These are phyloP conservation scores for Ectemnius lituratus DNA, from an alignment of 2,888 invertebrate genomes.

Conservation along the genomic window DNA sequence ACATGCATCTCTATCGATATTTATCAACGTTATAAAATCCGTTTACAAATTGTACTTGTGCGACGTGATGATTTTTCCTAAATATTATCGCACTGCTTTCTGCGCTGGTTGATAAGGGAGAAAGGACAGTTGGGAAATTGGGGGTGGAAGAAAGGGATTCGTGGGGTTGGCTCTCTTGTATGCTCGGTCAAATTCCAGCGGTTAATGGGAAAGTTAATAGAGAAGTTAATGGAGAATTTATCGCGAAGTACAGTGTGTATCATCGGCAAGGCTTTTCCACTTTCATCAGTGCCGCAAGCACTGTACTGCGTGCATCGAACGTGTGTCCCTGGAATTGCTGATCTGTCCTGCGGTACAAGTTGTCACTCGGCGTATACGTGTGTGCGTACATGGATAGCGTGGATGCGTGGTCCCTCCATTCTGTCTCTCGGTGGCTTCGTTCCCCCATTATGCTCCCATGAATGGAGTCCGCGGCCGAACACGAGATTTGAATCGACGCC, in stretches of 20 bases:
- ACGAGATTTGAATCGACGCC: constrained; percentile 66
- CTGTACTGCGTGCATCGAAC: constrained; percentile 1
- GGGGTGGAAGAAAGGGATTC: neutral
- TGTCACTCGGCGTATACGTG: constrained; percentile 37
- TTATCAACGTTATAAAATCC: constrained; percentile 16
- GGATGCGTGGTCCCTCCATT: constrained; percentile 46
- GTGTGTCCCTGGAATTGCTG: constrained; percentile 16
- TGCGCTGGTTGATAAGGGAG: neutral
- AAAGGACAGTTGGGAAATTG: neutral
- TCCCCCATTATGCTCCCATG: constrained; percentile 61
- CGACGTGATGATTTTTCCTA: too few relatives aligned
- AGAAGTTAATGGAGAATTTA: constrained; percentile 53
- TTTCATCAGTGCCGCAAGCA: constrained; percentile 46
- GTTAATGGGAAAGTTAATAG: constrained; percentile 48
- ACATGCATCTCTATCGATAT: constrained; percentile 33
- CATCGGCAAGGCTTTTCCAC: constrained; percentile 48
- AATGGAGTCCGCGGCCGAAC: constrained; percentile 66
- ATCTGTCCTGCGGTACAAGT: constrained; percentile 34
- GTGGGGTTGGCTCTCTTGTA: neutral
- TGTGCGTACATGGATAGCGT: constrained; percentile 12
- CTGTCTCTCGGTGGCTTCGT: constrained; percentile 35
- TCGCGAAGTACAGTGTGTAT: constrained; percentile 27
- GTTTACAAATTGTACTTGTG: neutral
- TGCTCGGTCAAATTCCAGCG: neutral
- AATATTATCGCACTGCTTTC: neutral